phyloP scores from a whole-genome alignment of 1,140 invertebrate species.

The Drosophila varians region DNA sequence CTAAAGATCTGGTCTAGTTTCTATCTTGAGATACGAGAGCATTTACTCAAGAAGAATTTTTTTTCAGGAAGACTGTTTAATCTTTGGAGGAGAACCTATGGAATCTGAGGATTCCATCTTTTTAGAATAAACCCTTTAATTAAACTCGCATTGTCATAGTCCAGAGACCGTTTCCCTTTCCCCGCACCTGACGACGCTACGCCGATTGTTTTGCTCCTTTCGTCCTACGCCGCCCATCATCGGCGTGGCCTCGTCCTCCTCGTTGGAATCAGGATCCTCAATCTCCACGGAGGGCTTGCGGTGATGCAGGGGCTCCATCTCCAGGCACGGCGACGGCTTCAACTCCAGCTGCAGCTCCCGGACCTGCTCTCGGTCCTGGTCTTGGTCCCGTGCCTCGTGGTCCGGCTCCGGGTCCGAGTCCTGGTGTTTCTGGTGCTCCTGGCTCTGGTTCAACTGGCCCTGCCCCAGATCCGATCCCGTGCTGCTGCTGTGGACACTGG shows the following conservation, averaged over 20 bases:
- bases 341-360: neutral
- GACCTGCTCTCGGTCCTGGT: neutral
- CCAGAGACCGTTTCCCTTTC: no score
- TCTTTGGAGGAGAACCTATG: no score
- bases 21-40: no score
- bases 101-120: no score
- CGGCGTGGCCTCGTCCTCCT: slow-evolving; percentile 54
- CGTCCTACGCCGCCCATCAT: slow-evolving; percentile 60
- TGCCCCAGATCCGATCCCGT: slow-evolving; percentile 32
- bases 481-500: slow-evolving; percentile 32
- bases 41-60: no score
- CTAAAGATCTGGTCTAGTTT: no score
- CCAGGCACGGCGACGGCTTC: slow-evolving; percentile 7
- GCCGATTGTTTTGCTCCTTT: slow-evolving; percentile 81
- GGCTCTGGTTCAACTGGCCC: neutral
- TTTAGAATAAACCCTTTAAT: no score
- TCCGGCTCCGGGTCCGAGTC: slow-evolving; percentile 5
- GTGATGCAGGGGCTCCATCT: slow-evolving; percentile 54
- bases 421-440: slow-evolving; percentile 7
- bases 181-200: slow-evolving; percentile 80
- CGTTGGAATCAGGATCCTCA: slow-evolving; percentile 47
- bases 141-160: no score
- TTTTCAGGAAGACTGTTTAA: no score
- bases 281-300: slow-evolving; percentile 19
- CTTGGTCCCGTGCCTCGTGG: slow-evolving; percentile 3